Conservation (phyloP, 92 coral and sea anemone genomes). For the Porites rus region DNA sequence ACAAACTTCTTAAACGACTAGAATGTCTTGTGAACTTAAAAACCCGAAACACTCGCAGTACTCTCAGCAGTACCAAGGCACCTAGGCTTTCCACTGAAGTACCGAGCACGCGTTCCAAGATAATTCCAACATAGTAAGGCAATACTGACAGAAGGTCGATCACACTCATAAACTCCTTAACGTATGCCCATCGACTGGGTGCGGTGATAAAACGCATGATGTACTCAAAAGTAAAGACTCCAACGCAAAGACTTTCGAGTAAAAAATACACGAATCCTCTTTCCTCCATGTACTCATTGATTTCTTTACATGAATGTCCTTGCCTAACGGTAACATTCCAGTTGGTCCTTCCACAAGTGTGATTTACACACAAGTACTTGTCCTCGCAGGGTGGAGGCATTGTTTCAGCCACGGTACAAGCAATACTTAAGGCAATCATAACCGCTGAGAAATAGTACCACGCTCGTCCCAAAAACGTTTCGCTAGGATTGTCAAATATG, state of each 20-base stretch:
- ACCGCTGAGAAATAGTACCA: conserved; percentile 90
- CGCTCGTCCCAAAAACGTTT: conserved; percentile 51
- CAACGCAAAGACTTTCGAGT: conserved; percentile 81
- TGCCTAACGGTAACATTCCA: conserved; percentile 11
- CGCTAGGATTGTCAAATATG: conserved; percentile 80
- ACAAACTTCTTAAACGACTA: conserved; percentile 82
- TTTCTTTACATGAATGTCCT: conserved; percentile 54
- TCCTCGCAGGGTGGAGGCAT: conserved; percentile 83
- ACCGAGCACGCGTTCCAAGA: conserved; percentile 51
- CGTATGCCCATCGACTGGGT: conserved; percentile 69
- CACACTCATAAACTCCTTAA: conserved; percentile 79
- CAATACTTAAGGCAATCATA: conserved; percentile 85
- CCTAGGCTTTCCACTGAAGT: conserved; percentile 75
- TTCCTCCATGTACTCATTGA: conserved; percentile 50
- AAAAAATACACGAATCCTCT: conserved; percentile 65
- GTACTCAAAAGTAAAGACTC: conserved; percentile 84
- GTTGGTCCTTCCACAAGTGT: conserved; percentile 52
- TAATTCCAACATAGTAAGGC: conserved; percentile 80
- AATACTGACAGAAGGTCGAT: conserved; percentile 85
- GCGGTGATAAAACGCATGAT: conserved; percentile 71
- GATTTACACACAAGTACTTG: conserved; percentile 66
- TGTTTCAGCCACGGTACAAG: conserved; percentile 90
- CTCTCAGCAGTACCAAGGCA: conserved; percentile 81
- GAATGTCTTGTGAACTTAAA: conserved; percentile 94
- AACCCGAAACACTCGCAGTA: conserved; percentile 89